phyloP scores from a whole-genome alignment of 2,113 vertebrate genomes.

The Oreocharis arfaki region DNA sequence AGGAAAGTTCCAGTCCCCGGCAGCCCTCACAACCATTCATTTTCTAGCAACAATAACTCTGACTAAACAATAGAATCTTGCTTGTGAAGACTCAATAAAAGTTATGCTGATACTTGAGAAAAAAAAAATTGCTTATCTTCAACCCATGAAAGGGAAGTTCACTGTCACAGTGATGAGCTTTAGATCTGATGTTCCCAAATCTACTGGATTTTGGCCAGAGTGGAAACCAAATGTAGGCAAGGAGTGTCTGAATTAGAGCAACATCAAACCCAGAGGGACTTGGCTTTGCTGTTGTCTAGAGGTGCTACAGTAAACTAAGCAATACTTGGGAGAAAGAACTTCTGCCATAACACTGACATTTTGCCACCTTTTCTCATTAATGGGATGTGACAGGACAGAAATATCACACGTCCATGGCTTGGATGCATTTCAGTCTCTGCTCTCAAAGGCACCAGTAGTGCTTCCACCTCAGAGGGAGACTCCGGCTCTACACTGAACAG shows the following conservation, averaged over 20 bases:
- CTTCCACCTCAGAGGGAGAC: background rate
- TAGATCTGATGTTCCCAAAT: background rate
- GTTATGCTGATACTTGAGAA: background rate
- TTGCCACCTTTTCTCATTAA: background rate
- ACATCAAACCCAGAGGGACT: background rate
- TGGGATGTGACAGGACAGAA: background rate
- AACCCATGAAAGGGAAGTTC: background rate
- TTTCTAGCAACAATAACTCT: background rate
- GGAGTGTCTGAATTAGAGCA: background rate
- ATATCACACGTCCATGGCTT: rapidly evolving
- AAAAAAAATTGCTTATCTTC: background rate
- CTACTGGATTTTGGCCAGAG: background rate
- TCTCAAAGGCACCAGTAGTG: background rate
- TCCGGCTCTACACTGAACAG: background rate
- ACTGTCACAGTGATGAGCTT: background rate
- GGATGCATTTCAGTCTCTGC: background rate
- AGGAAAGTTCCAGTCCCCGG: background rate
- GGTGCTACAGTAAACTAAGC: background rate
- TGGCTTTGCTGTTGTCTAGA: background rate
- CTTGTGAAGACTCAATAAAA: background rate
- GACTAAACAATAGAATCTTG: slow-evolving; percentile 16
- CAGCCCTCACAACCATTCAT: background rate
- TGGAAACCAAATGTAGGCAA: background rate
- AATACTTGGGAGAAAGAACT: background rate
- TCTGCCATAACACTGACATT: background rate